Evolutionary conservation across 2,797 vertebrate species (phyloP).

Genomic region (Otus scops): DNA sequence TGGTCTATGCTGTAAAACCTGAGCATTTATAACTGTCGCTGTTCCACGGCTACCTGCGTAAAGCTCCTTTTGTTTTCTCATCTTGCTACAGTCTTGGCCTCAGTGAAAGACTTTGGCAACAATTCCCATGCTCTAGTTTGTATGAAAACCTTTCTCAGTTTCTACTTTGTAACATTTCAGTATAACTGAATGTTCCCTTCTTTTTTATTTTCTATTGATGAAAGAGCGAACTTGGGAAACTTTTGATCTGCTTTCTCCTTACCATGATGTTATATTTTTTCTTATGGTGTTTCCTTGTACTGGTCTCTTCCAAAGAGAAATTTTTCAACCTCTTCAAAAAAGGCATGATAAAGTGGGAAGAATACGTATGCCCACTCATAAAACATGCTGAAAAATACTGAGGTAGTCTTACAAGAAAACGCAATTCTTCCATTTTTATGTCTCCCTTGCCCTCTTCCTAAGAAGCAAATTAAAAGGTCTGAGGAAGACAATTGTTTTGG

Average conservation of each 20-base stretch:
- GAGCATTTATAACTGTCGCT: neutral
- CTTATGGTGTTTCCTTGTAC: neutral
- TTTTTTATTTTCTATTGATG: neutral
- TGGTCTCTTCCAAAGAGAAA: neutral
- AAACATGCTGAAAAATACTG: neutral
- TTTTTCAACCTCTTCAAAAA: neutral
- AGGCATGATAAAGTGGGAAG: neutral
- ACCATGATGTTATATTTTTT: neutral
- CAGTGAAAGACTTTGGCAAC: neutral
- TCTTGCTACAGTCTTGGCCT: neutral
- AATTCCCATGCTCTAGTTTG: neutral
- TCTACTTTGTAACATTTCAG: neutral
- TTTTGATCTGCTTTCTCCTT: neutral
- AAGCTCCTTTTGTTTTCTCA: neutral
- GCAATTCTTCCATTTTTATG: neutral
- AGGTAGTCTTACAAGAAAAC: neutral
- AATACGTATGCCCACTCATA: neutral
- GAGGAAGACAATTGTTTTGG: neutral
- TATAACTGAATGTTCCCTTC: neutral
- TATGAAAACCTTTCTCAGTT: conserved; percentile 19
- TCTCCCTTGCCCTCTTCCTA: neutral
- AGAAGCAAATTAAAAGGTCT: neutral
- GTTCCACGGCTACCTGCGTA: neutral
- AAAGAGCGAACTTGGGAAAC: neutral
- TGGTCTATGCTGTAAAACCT: neutral